A percentile compares a stretch with the other conserved stretches of the same genome.
phyloP scores from a whole-genome alignment of 2,113 vertebrate genomes.

The Eulemur macaco region DNA sequence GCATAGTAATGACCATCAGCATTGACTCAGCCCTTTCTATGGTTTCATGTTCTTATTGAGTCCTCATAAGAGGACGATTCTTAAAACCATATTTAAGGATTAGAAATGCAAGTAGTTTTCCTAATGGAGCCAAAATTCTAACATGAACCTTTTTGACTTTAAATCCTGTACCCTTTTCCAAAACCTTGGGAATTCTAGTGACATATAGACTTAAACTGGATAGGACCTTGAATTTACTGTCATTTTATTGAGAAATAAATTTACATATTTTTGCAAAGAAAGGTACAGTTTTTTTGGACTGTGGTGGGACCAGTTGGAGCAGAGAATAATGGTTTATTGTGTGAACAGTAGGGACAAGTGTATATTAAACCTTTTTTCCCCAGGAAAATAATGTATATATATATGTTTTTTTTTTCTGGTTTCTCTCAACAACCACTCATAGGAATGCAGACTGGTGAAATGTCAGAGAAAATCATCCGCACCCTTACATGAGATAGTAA shows the following conservation, averaged over 20 bases:
- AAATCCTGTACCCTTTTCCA: neutral
- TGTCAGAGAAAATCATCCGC: neutral
- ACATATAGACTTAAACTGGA: neutral
- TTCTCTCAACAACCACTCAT: neutral
- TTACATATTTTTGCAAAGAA: neutral
- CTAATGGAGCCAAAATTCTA: neutral
- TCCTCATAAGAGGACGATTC: neutral
- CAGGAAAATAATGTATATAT: neutral
- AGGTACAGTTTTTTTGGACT: neutral
- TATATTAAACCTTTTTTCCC: neutral
- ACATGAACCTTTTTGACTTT: neutral
- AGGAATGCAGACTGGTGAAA: neutral
- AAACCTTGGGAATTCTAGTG: neutral
- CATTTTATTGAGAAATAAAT: constrained; percentile 24
- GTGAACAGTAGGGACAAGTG: neutral
- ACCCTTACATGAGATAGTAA: neutral
- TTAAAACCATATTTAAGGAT: neutral
- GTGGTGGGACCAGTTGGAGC: neutral
- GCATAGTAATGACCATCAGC: neutral
- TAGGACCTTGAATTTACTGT: neutral
- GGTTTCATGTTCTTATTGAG: neutral
- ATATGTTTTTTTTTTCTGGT: neutral
- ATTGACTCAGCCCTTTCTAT: neutral
- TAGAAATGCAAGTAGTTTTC: neutral
- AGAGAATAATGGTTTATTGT: neutral